phyloP scores from a whole-genome alignment of 2,888 invertebrate species.

The Phaedon cochleariae region DNA sequence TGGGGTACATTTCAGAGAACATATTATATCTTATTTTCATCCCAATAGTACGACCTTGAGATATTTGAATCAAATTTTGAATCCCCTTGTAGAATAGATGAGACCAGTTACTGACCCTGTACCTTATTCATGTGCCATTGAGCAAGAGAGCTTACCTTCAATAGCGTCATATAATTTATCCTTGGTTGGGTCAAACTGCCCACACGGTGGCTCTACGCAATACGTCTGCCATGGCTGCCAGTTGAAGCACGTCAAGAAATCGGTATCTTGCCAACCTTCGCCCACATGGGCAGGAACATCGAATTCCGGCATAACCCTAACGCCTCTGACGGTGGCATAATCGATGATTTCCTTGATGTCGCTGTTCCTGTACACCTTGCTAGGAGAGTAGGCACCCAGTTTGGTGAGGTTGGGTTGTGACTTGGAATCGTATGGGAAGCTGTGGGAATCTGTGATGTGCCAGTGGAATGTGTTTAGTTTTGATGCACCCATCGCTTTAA shows the following conservation, averaged over 20 bases:
- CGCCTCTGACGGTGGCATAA: slow-evolving; percentile 67
- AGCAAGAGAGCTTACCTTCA: slow-evolving; percentile 55
- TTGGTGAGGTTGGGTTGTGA: slow-evolving; percentile 76
- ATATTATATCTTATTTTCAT: too few species aligned
- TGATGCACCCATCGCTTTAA: slow-evolving; percentile 90
- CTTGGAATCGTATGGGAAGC: slow-evolving; percentile 86
- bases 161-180: slow-evolving; percentile 73
- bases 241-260: slow-evolving; percentile 74
- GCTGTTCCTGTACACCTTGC: slow-evolving; percentile 70
- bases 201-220: slow-evolving; percentile 87
- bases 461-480: slow-evolving; percentile 95
- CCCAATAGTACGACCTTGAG: too few species aligned
- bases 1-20: too few species aligned
- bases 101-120: too few species aligned
- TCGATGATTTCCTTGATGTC: slow-evolving; percentile 45
- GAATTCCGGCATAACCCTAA: slow-evolving; percentile 89
- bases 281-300: slow-evolving; percentile 92
- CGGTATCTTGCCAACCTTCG: slow-evolving; percentile 82
- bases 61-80: too few species aligned
- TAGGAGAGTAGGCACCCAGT: slow-evolving; percentile 81
- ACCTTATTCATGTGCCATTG: too few species aligned
- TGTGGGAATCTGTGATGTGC: slow-evolving; percentile 94
- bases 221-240: slow-evolving; percentile 77
- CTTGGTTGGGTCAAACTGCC: slow-evolving; percentile 80
- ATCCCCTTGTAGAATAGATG: too few species aligned